Percentiles rank a stretch among this genome's conserved stretches.
Conservation (phyloP, 2,797 vertebrate species). For the Anniella stebbinsi region DNA sequence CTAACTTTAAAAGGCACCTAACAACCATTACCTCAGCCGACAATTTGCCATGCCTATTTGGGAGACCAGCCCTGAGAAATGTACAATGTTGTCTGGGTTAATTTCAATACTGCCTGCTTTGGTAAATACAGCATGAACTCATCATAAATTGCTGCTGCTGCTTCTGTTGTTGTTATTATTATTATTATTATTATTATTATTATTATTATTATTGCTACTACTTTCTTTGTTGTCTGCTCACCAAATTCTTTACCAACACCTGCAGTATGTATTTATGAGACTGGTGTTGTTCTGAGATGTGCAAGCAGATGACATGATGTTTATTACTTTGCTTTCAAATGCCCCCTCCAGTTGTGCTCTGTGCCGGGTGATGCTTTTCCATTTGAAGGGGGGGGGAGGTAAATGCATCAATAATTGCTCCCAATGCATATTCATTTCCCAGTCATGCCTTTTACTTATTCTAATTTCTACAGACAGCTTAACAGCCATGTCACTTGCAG, state of each 20-base stretch:
- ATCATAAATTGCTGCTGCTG: conserved; percentile 14
- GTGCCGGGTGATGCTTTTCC: conserved; percentile 11
- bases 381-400: background rate
- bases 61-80: background rate
- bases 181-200: background rate
- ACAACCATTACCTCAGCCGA: too few relatives aligned
- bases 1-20: background rate
- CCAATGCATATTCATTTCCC: conserved; percentile 16
- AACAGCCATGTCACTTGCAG: conserved; percentile 12
- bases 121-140: conserved; percentile 1
- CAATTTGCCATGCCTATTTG: background rate
- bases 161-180: background rate
- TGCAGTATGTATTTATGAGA: conserved; percentile 3
- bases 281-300: conserved; percentile 12
- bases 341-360: background rate
- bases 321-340: conserved; percentile 39
- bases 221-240: conserved; percentile 2
- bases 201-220: background rate
- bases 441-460: conserved; percentile 44
- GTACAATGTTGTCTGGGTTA: conserved; percentile 33
- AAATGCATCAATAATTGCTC: conserved; percentile 10
- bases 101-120: conserved; percentile 34
- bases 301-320: background rate
- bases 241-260: conserved; percentile 25
- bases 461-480: conserved; percentile 32